These are phyloP conservation scores for Yponomeuta cagnagella DNA, from an alignment of 2,888 invertebrate species.

Conservation along the genomic window DNA sequence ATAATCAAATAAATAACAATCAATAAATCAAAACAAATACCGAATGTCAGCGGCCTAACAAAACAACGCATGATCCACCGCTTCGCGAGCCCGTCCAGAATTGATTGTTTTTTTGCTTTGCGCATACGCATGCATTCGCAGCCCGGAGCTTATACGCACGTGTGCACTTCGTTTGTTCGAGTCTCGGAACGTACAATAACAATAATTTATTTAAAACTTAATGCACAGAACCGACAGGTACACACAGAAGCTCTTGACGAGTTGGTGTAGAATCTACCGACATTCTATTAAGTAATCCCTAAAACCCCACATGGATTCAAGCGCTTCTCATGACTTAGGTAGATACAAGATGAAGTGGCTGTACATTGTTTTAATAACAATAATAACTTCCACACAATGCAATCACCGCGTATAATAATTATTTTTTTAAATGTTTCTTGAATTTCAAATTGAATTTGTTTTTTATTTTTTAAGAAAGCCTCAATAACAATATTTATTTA, in stretches of 20 bases:
- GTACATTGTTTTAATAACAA: too few species aligned
- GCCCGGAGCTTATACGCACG: conserved; percentile 15
- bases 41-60: conserved; percentile 1
- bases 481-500: too few species aligned
- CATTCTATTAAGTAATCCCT: too few species aligned
- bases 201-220: conserved; percentile 17
- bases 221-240: background rate
- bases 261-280: too few species aligned
- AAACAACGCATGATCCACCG: conserved; percentile 9
- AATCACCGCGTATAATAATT: too few species aligned
- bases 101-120: conserved; percentile 11
- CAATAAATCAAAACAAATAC: conserved; percentile 13
- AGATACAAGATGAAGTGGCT: too few species aligned
- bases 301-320: too few species aligned
- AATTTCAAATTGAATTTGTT: too few species aligned
- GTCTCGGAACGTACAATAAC: conserved; percentile 14
- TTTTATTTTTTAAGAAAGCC: too few species aligned
- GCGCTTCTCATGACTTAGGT: too few species aligned
- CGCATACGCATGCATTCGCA: conserved; percentile 9
- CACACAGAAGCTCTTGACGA: background rate
- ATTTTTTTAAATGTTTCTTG: too few species aligned
- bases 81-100: background rate
- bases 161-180: conserved; percentile 15
- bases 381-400: too few species aligned
- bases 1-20: background rate